phyloP scores from a whole-genome alignment of 2,888 invertebrate species.

The Hymenopus coronatus region DNA sequence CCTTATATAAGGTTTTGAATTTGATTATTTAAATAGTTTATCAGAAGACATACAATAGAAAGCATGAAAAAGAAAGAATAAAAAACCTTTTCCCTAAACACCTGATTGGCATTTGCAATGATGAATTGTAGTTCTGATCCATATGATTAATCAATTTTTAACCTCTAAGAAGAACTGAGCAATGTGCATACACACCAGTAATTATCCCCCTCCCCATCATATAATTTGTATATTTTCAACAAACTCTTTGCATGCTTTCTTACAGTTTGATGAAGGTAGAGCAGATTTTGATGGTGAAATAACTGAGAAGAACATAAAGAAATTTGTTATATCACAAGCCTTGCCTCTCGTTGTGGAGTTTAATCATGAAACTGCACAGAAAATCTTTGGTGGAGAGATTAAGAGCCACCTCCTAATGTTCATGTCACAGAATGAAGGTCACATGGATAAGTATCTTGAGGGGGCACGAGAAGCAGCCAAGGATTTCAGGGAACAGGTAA shows the following conservation, averaged over 20 bases:
- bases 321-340: conserved; percentile 79
- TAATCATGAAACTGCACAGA: conserved; percentile 95
- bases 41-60: too few relatives aligned
- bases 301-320: conserved; percentile 66
- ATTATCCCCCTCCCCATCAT: too few relatives aligned
- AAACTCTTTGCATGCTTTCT: not conserved
- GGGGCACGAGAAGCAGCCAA: conserved; percentile 81
- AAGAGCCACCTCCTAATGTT: conserved; percentile 96
- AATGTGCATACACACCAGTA: not conserved
- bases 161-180: conserved; percentile 19
- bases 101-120: not conserved
- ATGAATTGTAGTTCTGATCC: not conserved
- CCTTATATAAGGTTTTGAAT: too few relatives aligned
- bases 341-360: conserved; percentile 93
- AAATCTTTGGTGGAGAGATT: conserved; percentile 97
- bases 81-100: too few relatives aligned
- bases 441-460: conserved; percentile 75
- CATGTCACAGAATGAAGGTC: conserved; percentile 85
- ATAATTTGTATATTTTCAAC: too few relatives aligned
- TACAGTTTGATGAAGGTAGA: conserved; percentile 81
- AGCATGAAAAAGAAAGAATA: too few relatives aligned
- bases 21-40: too few relatives aligned
- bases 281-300: conserved; percentile 69
- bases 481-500: conserved; percentile 79
- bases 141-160: not conserved